A percentile compares a stretch with the other conserved stretches of the same genome.
Evolutionary conservation across 2,888 invertebrate species (phyloP).

Genomic region (Eubasilissa splendida): DNA sequence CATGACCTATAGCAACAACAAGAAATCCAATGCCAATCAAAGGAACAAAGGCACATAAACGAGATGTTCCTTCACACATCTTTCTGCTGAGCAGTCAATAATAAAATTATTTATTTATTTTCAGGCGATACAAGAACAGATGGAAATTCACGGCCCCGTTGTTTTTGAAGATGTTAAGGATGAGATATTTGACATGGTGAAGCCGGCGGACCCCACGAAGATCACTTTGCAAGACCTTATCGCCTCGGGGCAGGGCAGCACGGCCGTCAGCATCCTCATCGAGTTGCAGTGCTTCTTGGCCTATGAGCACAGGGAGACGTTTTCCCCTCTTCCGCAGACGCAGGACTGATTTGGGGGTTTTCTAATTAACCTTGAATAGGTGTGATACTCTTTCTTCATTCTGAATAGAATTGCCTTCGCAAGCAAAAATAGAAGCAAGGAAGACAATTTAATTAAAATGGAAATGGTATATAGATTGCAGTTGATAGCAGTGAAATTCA

Average conservation of each 20-base stretch:
- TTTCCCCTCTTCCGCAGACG: conserved; percentile 70
- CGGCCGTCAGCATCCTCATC: conserved; percentile 92
- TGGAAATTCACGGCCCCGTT: conserved; percentile 88
- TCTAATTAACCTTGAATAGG: too few relatives aligned
- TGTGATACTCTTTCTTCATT: too few relatives aligned
- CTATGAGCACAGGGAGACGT: conserved; percentile 93
- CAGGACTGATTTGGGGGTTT: background rate
- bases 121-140: conserved; percentile 92
- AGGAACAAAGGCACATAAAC: too few relatives aligned
- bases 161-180: conserved; percentile 96
- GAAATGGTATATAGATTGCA: too few relatives aligned
- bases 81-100: too few relatives aligned
- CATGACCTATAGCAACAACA: too few relatives aligned
- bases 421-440: too few relatives aligned
- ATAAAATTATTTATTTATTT: conserved; percentile 50
- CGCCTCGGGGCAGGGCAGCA: conserved; percentile 92
- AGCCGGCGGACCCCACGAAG: conserved; percentile 85
- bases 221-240: conserved; percentile 92
- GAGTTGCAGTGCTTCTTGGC: conserved; percentile 98
- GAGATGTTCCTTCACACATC: too few relatives aligned
- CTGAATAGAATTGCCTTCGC: too few relatives aligned
- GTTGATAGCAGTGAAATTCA: too few relatives aligned
- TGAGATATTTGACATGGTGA: conserved; percentile 98
- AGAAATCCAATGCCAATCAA: too few relatives aligned
- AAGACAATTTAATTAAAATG: too few relatives aligned